These are phyloP conservation scores for Drosophila quinaria DNA, from an alignment of 2,888 invertebrate species.

Conservation along the genomic window DNA sequence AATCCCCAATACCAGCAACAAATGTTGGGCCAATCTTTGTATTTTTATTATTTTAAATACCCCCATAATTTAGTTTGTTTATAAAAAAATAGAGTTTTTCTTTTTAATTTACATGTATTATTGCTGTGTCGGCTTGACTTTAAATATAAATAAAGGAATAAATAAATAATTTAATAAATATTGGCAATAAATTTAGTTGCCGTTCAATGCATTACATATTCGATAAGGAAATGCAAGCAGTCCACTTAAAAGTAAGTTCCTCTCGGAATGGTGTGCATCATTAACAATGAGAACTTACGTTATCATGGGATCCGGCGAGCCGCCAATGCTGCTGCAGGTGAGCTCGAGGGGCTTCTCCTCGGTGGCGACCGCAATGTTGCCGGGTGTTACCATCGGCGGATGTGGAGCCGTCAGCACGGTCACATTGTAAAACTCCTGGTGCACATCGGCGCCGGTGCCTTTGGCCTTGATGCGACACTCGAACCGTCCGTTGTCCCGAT, in stretches of 20 bases:
- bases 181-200: not conserved
- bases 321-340: conserved; percentile 93
- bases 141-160: too few relatives aligned
- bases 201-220: not conserved
- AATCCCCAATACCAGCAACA: too few relatives aligned
- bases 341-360: conserved; percentile 92
- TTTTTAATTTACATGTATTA: too few relatives aligned
- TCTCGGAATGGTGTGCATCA: conserved; percentile 13
- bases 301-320: conserved; percentile 95
- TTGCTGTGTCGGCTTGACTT: too few relatives aligned
- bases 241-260: too few relatives aligned
- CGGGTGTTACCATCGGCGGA: conserved; percentile 92
- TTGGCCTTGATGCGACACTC: conserved; percentile 95
- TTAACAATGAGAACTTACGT: conserved; percentile 86
- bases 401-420: conserved; percentile 95
- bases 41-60: too few relatives aligned
- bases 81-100: too few relatives aligned
- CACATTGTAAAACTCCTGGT: conserved; percentile 93
- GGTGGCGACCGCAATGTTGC: conserved; percentile 91
- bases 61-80: too few relatives aligned
- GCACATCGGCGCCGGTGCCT: conserved; percentile 93
- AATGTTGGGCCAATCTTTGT: too few relatives aligned
- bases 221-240: not conserved
- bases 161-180: too few relatives aligned
- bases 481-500: conserved; percentile 95